Percentiles rank a stretch among this genome's conserved stretches.
These are phyloP conservation scores for Pachyramphus minor DNA, from an alignment of 2,113 vertebrate species.

Conservation along the genomic window DNA sequence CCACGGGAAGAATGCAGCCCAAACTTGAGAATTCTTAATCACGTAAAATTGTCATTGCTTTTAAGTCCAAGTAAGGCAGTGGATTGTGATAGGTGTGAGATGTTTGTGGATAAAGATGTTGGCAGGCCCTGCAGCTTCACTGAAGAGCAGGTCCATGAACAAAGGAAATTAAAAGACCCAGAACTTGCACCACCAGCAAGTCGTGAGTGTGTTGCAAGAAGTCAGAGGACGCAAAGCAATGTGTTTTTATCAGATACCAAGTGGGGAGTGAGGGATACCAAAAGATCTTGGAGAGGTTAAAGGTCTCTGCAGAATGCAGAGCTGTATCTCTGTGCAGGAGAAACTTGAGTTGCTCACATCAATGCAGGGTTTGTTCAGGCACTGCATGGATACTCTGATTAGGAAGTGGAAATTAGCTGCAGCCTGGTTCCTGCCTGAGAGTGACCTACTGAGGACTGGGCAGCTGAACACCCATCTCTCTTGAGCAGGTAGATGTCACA, in stretches of 20 bases:
- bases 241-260: background rate
- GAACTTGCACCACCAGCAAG: background rate
- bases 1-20: conserved; percentile 6
- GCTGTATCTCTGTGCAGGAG: background rate
- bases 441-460: background rate
- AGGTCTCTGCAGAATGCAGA: background rate
- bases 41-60: conserved; percentile 44
- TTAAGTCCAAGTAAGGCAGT: conserved; percentile 34
- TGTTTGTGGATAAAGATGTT: conserved; percentile 11
- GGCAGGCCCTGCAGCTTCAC: background rate
- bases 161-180: background rate
- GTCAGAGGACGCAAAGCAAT: background rate
- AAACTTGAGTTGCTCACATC: background rate
- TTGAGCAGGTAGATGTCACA: background rate
- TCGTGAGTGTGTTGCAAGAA: background rate
- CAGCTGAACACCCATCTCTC: background rate
- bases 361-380: background rate
- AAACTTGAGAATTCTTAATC: conserved; percentile 24
- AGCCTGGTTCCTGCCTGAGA: background rate
- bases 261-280: background rate
- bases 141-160: background rate
- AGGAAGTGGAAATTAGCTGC: background rate
- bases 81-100: background rate
- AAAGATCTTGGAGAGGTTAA: background rate
- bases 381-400: background rate